These are phyloP conservation scores for Chaenogobius annularis DNA, from an alignment of 2,113 vertebrate species.

Conservation along the genomic window DNA sequence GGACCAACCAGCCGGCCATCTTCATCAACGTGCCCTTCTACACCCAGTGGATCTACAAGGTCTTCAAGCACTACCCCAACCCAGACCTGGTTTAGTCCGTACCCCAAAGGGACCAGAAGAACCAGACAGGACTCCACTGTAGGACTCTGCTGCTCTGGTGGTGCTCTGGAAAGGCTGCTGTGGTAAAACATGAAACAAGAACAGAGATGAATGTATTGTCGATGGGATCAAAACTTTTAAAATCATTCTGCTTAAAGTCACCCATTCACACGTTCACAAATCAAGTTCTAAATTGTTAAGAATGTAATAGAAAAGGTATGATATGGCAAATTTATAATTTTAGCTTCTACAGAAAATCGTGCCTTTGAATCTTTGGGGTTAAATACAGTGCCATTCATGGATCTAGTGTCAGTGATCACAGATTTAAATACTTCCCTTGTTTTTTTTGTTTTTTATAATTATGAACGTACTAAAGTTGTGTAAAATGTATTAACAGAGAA, in stretches of 20 bases:
- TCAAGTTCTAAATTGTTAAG: background rate
- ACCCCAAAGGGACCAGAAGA: background rate
- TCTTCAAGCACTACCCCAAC: slow-evolving; percentile 76
- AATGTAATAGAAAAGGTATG: background rate
- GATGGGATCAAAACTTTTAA: background rate
- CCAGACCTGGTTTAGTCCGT: slow-evolving; percentile 53
- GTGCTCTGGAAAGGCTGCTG: slow-evolving; percentile 31
- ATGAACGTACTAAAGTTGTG: too few relatives aligned
- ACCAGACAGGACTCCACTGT: slow-evolving; percentile 11
- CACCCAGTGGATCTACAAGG: slow-evolving; percentile 95
- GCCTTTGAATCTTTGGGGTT: background rate
- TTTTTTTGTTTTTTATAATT: too few relatives aligned
- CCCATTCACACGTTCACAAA: background rate
- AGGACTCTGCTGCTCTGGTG: slow-evolving; percentile 15
- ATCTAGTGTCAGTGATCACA: too few relatives aligned
- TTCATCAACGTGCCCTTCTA: slow-evolving; percentile 95
- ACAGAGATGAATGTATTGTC: slow-evolving; percentile 2
- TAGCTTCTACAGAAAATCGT: background rate
- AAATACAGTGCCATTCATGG: background rate
- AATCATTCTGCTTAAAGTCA: background rate
- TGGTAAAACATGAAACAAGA: slow-evolving; percentile 1
- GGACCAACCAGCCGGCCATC: slow-evolving; percentile 89
- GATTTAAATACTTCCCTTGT: too few relatives aligned
- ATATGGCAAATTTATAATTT: background rate
- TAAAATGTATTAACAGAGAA: too few relatives aligned